phyloP scores from a whole-genome alignment of 2,888 invertebrate species.

The Ectemnius cavifrons region DNA sequence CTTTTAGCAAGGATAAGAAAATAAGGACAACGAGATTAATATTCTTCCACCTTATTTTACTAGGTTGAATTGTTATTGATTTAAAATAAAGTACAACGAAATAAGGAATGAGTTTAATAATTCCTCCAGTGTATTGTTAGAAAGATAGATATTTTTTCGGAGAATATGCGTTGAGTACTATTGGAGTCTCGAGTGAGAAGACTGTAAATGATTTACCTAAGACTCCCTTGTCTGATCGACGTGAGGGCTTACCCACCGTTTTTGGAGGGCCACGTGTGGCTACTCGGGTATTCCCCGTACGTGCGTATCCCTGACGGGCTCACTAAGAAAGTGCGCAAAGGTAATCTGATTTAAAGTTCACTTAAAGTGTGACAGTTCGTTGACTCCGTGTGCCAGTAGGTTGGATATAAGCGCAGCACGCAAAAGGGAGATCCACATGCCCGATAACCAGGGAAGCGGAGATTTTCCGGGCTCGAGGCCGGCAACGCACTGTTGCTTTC shows the following conservation, averaged over 20 bases:
- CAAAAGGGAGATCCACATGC: conserved; percentile 50
- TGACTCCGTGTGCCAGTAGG: conserved; percentile 45
- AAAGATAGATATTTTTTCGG: no score
- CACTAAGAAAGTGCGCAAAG: conserved; percentile 45
- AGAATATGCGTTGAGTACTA: no score
- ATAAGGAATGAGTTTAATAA: no score
- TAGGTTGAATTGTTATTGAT: no score
- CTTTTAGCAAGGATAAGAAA: no score
- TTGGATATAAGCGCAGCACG: conserved; percentile 42
- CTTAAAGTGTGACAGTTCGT: conserved; percentile 53
- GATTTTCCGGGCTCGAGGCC: conserved; percentile 37
- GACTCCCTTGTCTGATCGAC: no score
- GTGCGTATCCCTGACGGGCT: conserved; percentile 18
- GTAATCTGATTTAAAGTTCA: conserved; percentile 57
- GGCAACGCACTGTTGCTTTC: conserved; percentile 25
- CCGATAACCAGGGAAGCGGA: conserved; percentile 42
- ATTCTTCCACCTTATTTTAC: no score
- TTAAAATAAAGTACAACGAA: no score
- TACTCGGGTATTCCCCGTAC: not conserved
- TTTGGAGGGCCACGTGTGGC: not conserved
- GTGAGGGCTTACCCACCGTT: not conserved
- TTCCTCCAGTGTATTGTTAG: no score
- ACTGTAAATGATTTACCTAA: no score
- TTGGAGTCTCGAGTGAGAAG: no score
- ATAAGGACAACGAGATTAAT: no score